Base-by-base conservation (phyloP, 1,140 invertebrate species). In the Psilanteris sp. region DNA sequence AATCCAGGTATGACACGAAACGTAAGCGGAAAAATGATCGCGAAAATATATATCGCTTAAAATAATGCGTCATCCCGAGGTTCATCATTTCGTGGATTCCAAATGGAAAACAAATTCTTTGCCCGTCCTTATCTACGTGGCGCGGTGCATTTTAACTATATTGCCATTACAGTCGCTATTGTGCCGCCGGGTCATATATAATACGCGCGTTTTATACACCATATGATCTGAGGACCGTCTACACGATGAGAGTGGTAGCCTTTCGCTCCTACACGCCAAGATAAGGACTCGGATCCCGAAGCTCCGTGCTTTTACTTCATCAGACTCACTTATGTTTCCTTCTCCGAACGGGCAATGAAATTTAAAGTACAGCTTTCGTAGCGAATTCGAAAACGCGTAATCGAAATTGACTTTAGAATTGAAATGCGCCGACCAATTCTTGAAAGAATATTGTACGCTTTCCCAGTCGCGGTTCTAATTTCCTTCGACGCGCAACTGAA, bases 131-230 rank as follows among this genome's bases (percentile, higher is more conserved):
- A 62, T 71, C 37, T 54, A 22, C 48, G 61, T 15, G 13, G 18
- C 29, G 20, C 13, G 16, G 18, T 37, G 16, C 10, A 29, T 15
- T 34, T 46, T 18, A 36, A 48, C 29, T 46, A 15, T 48, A 22
- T 11, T 50, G 44, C 46, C 54, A 71, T 71, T 62, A 46, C 20
- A 26, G 16, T 32, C 3, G 55, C 55, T 37, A 52, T 62, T 71
- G 66, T 70, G 31, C 31, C 54, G 36, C 54, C 61, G 37, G 36
- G 54, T 32, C 54, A 52, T 62, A 54, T 50, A 54, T 71, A 52
- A 46, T 46, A 46, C 11, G 43, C n/a, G 10, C 34, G 44, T 59
- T 70, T 68, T 31, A 54, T 44, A 44, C 20, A 44, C 26, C 34
- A 34, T 39, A 59, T 46, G 31, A 48, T 37, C 54, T 54, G 37